phyloP scores from a whole-genome alignment of 2,113 vertebrate genomes.

The Piprites chloris region DNA sequence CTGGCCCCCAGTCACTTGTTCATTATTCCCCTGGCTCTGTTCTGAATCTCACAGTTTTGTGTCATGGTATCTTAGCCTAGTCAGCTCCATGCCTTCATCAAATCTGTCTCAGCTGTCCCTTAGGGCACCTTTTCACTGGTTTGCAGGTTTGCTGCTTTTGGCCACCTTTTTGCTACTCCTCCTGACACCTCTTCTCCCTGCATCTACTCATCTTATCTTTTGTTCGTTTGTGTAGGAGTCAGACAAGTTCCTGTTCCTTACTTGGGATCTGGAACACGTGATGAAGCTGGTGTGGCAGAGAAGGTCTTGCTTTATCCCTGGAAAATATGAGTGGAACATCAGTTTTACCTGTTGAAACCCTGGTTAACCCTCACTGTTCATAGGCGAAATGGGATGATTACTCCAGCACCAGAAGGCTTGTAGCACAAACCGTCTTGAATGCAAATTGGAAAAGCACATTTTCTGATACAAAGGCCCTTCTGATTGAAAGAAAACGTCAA shows the following conservation, averaged over 20 bases:
- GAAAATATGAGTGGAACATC: neutral
- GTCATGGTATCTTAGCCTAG: neutral
- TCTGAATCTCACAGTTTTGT: neutral
- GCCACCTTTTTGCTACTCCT: neutral
- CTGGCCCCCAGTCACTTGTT: neutral
- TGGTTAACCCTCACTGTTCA: neutral
- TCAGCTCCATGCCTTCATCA: neutral
- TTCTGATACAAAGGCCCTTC: neutral
- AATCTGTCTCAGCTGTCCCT: neutral
- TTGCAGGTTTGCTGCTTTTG: neutral
- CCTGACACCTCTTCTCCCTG: neutral
- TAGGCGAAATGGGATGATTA: neutral
- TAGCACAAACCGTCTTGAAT: neutral
- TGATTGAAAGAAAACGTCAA: neutral
- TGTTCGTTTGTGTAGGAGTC: neutral
- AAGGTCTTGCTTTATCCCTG: neutral
- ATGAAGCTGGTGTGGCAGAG: neutral
- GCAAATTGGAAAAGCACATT: neutral
- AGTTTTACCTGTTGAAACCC: neutral
- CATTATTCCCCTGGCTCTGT: neutral
- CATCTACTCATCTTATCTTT: neutral
- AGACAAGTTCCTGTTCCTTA: neutral
- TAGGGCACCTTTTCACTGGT: neutral
- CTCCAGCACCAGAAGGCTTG: neutral
- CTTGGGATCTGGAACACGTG: rapidly evolving